These are phyloP conservation scores for Drepana falcataria DNA, from an alignment of 2,888 invertebrate species.

Conservation along the genomic window DNA sequence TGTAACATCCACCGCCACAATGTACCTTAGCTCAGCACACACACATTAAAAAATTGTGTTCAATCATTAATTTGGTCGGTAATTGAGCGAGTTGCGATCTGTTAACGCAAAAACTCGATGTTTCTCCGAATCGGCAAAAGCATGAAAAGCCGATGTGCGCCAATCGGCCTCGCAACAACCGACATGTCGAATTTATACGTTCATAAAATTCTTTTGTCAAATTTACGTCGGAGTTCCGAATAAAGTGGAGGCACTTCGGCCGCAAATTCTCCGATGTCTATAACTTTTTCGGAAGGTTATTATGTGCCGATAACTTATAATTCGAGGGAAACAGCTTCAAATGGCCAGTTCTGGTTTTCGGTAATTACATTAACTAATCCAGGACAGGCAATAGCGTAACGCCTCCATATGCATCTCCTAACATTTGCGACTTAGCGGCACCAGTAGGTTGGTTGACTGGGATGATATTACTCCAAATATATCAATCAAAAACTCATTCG, in stretches of 20 bases:
- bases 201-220: conserved; percentile 77
- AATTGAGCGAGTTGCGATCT: conserved; percentile 69
- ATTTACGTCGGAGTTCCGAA: conserved; percentile 67
- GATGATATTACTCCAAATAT: too few relatives aligned
- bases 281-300: conserved; percentile 58
- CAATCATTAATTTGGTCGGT: conserved; percentile 75
- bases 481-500: too few relatives aligned
- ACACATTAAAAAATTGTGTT: conserved; percentile 59
- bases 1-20: conserved; percentile 42
- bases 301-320: conserved; percentile 30
- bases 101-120: conserved; percentile 56
- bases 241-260: conserved; percentile 43
- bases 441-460: too few relatives aligned
- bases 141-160: conserved; percentile 45
- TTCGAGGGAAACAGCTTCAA: not conserved
- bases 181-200: conserved; percentile 70
- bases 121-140: conserved; percentile 58
- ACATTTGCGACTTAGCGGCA: too few relatives aligned
- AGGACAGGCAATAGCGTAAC: not conserved
- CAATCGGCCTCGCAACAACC: conserved; percentile 48
- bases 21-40: conserved; percentile 28
- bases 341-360: not conserved
- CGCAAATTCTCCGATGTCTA: conserved; percentile 66
- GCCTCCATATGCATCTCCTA: too few relatives aligned
- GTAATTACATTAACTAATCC: not conserved